These are phyloP conservation scores for Apogon hyalosoma DNA, from an alignment of 2,797 vertebrate genomes.

Conservation along the genomic window DNA sequence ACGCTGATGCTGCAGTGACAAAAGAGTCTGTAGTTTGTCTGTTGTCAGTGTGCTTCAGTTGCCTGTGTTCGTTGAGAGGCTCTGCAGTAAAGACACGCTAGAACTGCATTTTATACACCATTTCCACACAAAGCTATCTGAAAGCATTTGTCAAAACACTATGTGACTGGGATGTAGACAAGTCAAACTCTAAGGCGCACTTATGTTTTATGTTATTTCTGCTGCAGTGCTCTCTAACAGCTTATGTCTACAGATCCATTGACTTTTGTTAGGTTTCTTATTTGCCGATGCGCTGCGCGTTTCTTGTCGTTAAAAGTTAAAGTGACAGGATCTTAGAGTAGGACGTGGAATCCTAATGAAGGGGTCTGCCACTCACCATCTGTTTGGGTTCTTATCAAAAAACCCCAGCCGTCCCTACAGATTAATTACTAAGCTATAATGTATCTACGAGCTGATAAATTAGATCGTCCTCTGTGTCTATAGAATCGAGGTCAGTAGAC, in stretches of 20 bases:
- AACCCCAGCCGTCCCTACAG: conserved; percentile 52
- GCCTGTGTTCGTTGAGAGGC: too few species aligned
- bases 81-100: too few species aligned
- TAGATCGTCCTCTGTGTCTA: conserved; percentile 39
- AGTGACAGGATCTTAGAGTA: conserved; percentile 44
- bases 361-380: conserved; percentile 68
- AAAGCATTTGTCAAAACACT: neutral
- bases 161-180: neutral
- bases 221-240: conserved; percentile 5
- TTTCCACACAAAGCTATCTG: conserved; percentile 12
- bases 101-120: neutral
- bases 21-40: too few species aligned
- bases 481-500: conserved; percentile 19
- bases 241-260: conserved; percentile 22
- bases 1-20: too few species aligned
- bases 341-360: conserved; percentile 73
- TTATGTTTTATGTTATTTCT: conserved; percentile 10
- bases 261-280: conserved; percentile 8
- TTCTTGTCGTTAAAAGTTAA: conserved; percentile 40
- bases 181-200: neutral
- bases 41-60: too few species aligned
- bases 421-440: conserved; percentile 72
- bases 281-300: conserved; percentile 37
- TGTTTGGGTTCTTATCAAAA: conserved; percentile 74
- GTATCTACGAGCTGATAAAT: conserved; percentile 42